Percentiles rank a stretch among this genome's conserved stretches.
Conservation (phyloP, 2,888 invertebrate genomes). For the Sabatieria punctata region DNA sequence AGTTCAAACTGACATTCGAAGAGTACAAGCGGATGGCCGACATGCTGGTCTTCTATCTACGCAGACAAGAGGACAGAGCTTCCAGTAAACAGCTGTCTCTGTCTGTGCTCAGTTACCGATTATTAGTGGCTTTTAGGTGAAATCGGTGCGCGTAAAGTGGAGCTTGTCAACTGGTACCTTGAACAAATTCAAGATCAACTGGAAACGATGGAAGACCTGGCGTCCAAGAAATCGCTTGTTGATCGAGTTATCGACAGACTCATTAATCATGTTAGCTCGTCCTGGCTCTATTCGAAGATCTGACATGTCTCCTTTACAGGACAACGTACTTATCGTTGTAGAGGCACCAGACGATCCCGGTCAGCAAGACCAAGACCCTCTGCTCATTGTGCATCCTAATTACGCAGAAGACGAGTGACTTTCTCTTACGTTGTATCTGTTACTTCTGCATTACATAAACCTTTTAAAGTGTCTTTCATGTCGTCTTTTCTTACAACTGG, state of each 20-base stretch:
- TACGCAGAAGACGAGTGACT: slow-evolving; percentile 54
- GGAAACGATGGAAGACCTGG: slow-evolving; percentile 54
- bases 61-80: slow-evolving; percentile 53
- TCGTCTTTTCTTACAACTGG: too few relatives aligned
- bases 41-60: slow-evolving; percentile 72
- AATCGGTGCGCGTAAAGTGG: slow-evolving; percentile 25
- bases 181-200: slow-evolving; percentile 67
- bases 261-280: slow-evolving; percentile 54
- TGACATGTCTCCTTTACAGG: slow-evolving; percentile 6
- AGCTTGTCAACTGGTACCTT: slow-evolving; percentile 81
- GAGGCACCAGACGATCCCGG: slow-evolving; percentile 34
- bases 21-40: slow-evolving; percentile 82
- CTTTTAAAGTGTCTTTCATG: too few relatives aligned
- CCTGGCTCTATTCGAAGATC: background rate
- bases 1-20: slow-evolving; percentile 56
- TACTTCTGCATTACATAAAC: too few relatives aligned
- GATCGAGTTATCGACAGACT: slow-evolving; percentile 85
- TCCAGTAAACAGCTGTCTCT: too few relatives aligned
- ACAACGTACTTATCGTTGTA: slow-evolving; percentile 14
- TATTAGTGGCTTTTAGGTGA: too few relatives aligned
- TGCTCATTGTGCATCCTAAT: slow-evolving; percentile 88
- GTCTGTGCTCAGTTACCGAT: too few relatives aligned
- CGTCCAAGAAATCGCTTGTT: slow-evolving; percentile 67
- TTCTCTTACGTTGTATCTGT: background rate
- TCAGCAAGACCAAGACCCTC: slow-evolving; percentile 53